phyloP scores from a whole-genome alignment of 2,888 invertebrate genomes.

The Poecilobothrus nobilitatus region DNA sequence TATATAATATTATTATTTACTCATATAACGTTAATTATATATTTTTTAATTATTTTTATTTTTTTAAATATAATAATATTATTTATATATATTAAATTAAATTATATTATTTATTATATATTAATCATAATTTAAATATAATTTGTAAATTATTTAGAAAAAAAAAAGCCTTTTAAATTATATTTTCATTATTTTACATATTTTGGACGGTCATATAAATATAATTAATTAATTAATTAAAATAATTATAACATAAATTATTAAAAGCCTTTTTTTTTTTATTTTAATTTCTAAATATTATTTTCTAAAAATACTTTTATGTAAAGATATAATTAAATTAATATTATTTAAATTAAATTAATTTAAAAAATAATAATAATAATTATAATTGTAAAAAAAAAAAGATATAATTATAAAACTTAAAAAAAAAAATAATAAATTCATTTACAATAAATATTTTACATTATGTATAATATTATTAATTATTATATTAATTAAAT shows the following conservation, averaged over 20 bases:
- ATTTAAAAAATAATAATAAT: neutral
- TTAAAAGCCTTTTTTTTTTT: neutral
- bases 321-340: neutral
- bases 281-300: neutral
- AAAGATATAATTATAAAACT: neutral
- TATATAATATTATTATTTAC: too few relatives aligned
- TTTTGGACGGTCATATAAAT: neutral
- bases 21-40: too few relatives aligned
- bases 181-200: neutral
- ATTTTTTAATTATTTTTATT: too few relatives aligned
- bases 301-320: neutral
- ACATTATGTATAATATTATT: neutral
- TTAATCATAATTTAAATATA: too few relatives aligned
- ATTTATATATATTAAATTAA: too few relatives aligned
- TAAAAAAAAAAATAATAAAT: neutral
- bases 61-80: too few relatives aligned
- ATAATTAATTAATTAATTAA: neutral
- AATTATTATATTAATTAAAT: too few relatives aligned
- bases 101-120: too few relatives aligned
- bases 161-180: constrained; percentile 2
- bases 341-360: neutral
- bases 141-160: too few relatives aligned
- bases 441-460: neutral
- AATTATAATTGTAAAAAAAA: neutral
- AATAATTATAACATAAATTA: neutral